Conservation (phyloP, 2,888 invertebrate species). For the Crioceris asparagi region DNA sequence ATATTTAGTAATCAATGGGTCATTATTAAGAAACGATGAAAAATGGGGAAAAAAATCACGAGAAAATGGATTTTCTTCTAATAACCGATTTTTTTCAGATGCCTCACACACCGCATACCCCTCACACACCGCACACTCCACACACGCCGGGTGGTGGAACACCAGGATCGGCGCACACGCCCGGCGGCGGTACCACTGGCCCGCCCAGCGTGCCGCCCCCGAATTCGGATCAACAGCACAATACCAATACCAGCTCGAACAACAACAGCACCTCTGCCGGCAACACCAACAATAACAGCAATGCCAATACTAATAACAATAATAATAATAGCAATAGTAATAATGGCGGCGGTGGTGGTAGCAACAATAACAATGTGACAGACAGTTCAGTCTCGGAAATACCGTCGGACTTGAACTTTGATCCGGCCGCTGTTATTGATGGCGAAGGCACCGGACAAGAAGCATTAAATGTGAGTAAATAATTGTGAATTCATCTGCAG, state of each 20-base stretch:
- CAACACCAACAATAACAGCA: constrained; percentile 48
- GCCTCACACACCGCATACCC: constrained; percentile 71
- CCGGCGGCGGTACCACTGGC: constrained; percentile 56
- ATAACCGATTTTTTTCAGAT: constrained; percentile 32
- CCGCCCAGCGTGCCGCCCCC: constrained; percentile 70
- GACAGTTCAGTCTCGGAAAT: constrained; percentile 55
- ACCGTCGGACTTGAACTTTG: constrained; percentile 84
- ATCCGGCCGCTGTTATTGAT: constrained; percentile 86
- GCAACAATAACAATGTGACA: constrained; percentile 16
- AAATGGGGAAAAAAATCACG: no score
- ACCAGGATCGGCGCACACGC: constrained; percentile 54
- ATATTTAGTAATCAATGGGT: no score
- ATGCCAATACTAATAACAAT: constrained; percentile 62
- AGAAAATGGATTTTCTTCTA: no score
- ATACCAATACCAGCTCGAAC: background rate
- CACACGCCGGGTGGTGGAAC: constrained; percentile 62
- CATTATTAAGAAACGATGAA: no score
- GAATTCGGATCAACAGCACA: constrained; percentile 13
- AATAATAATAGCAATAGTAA: constrained; percentile 33
- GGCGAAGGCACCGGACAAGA: constrained; percentile 81
- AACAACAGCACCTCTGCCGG: constrained; percentile 41
- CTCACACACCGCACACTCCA: constrained; percentile 69
- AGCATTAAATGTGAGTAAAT: constrained; percentile 71
- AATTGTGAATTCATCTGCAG: background rate
- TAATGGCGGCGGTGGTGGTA: constrained; percentile 15